Conservation (phyloP, 2,888 invertebrate genomes). For the Aromia moschata region DNA sequence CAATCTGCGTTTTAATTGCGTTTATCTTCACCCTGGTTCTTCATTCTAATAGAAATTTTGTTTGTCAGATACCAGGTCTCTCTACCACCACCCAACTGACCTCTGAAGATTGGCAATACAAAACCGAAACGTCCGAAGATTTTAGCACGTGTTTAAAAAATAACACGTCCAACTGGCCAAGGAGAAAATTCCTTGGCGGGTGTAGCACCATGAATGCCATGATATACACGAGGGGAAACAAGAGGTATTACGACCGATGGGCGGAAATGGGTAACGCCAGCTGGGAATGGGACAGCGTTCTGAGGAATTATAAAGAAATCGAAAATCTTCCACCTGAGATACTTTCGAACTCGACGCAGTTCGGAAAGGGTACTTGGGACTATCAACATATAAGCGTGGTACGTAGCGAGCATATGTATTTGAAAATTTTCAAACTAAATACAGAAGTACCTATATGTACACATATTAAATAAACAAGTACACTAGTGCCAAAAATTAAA, state of each 20-base stretch:
- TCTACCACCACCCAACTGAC: conserved; percentile 52
- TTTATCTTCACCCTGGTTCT: no score
- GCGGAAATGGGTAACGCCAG: conserved; percentile 66
- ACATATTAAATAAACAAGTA: no score
- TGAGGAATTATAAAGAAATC: conserved; percentile 60
- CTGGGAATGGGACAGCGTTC: conserved; percentile 64
- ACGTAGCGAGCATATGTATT: no score
- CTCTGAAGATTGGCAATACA: conserved; percentile 60
- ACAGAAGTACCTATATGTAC: no score
- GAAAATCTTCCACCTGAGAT: conserved; percentile 45
- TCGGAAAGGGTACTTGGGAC: neutral
- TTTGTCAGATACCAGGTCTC: conserved; percentile 60
- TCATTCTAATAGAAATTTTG: no score
- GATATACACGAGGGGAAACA: conserved; percentile 70
- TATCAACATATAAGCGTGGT: no score
- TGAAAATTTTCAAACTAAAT: no score
- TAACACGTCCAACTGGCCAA: conserved; percentile 65
- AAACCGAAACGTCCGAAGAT: conserved; percentile 62
- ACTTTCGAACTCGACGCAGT: neutral
- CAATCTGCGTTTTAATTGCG: no score
- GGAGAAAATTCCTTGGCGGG: conserved; percentile 70
- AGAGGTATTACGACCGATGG: conserved; percentile 77
- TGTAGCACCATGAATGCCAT: conserved; percentile 61
- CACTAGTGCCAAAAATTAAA: no score
- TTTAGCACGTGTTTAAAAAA: conserved; percentile 58